Conservation (phyloP, 2,797 vertebrate genomes). For the Smutsia temminckii region DNA sequence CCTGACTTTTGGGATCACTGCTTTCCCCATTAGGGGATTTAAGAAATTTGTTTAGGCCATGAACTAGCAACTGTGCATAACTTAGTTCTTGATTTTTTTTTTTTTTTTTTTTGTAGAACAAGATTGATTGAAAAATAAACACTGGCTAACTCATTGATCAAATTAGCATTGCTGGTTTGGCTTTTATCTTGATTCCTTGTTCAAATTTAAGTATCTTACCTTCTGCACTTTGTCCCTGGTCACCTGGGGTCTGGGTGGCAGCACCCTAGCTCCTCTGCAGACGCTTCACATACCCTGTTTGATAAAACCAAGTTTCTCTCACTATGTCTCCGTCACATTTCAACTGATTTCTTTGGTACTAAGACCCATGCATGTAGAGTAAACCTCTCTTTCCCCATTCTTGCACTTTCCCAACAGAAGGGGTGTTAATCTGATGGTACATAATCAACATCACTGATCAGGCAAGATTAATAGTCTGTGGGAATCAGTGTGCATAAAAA, state of each 20-base stretch:
- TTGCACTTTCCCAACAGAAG: neutral
- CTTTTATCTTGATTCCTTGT: neutral
- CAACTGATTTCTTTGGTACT: neutral
- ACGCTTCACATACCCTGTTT: neutral
- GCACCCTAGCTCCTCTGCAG: neutral
- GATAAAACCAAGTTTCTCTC: neutral
- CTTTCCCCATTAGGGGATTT: neutral
- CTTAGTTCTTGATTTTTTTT: conserved; percentile 15
- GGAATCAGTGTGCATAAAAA: neutral
- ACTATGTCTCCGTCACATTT: neutral
- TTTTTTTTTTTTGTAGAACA: neutral
- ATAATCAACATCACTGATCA: neutral
- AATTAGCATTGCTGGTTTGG: neutral
- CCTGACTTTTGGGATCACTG: neutral
- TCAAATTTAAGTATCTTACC: neutral
- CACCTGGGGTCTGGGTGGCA: neutral
- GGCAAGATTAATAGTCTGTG: neutral
- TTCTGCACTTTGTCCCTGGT: neutral
- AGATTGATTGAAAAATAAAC: neutral
- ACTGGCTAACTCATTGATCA: neutral
- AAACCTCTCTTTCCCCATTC: neutral
- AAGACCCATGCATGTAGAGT: neutral
- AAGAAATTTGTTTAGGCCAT: neutral
- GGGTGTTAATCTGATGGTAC: neutral
- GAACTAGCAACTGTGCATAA: neutral